Evolutionary conservation across 2,888 invertebrate species (phyloP).

Genomic region (Halictus quadricinctus): DNA sequence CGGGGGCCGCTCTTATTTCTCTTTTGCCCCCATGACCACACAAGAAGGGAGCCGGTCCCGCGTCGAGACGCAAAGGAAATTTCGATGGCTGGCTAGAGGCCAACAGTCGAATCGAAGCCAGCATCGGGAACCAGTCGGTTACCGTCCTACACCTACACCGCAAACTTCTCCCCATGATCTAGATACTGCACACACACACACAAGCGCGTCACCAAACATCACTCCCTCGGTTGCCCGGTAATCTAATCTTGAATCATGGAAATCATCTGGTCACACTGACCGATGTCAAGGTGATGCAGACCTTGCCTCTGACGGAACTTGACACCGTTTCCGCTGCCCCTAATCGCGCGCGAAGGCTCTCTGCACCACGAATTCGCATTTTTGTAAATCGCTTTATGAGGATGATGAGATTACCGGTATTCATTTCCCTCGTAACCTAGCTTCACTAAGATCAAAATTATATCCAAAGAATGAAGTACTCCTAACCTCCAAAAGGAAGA

Average conservation of each 20-base stretch:
- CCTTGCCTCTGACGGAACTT: not conserved
- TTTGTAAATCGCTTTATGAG: no score
- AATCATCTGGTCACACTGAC: not conserved
- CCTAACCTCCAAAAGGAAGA: no score
- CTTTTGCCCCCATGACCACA: slow-evolving; percentile 28
- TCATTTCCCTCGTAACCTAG: no score
- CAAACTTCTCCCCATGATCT: slow-evolving; percentile 36
- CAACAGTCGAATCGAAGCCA: slow-evolving; percentile 68
- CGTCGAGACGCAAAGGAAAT: slow-evolving; percentile 43
- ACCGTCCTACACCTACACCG: slow-evolving; percentile 40
- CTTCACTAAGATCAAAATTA: no score
- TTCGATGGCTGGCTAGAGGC: slow-evolving; percentile 64
- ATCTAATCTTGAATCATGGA: slow-evolving; percentile 7
- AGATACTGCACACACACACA: not conserved
- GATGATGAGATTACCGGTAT: no score
- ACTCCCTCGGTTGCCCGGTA: not conserved
- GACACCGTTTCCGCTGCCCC: slow-evolving; percentile 7
- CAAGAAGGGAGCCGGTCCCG: slow-evolving; percentile 27
- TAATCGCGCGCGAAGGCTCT: not conserved
- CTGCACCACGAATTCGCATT: no score
- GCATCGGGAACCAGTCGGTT: slow-evolving; percentile 55
- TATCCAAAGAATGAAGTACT: no score
- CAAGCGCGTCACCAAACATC: not conserved
- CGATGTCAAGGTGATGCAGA: not conserved
- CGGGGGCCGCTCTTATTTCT: slow-evolving; percentile 24